Conservation (phyloP, 2,888 invertebrate genomes). For the Cephus runcator region DNA sequence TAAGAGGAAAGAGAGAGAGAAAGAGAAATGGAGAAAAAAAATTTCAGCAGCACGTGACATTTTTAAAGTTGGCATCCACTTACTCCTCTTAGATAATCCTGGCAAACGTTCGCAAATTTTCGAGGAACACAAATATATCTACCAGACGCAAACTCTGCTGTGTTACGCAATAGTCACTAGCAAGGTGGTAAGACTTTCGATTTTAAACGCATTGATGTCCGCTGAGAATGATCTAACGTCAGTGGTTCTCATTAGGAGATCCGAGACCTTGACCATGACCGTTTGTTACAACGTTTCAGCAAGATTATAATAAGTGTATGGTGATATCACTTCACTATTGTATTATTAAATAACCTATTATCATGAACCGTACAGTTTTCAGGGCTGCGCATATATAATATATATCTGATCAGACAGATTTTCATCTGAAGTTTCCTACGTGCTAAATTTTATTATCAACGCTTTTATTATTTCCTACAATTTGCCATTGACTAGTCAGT, state of each 20-base stretch:
- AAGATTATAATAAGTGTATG: not conserved
- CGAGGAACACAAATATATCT: conserved; percentile 5
- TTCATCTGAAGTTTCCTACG: not conserved
- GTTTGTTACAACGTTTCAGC: not conserved
- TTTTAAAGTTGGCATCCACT: not conserved
- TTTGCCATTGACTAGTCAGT: not conserved
- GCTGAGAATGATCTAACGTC: not conserved
- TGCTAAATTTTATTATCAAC: not conserved
- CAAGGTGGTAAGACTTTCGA: not conserved
- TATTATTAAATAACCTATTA: not conserved
- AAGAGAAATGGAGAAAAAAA: not conserved
- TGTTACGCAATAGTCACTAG: not conserved
- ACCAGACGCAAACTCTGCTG: too few relatives aligned
- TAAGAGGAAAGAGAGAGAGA: not conserved
- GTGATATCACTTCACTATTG: not conserved
- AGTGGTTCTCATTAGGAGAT: not conserved
- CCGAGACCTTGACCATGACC: not conserved
- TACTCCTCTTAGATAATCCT: not conserved
- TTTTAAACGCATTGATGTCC: not conserved
- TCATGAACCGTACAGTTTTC: not conserved
- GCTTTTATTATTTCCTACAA: not conserved
- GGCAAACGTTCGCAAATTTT: conserved; percentile 1
- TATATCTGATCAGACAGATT: not conserved
- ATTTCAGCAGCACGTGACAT: not conserved
- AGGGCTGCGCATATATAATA: not conserved